A percentile compares a stretch with the other conserved stretches of the same genome.
Evolutionary conservation across 2,888 invertebrate genomes (phyloP).

Genomic region (Galerucella nymphaeae): DNA sequence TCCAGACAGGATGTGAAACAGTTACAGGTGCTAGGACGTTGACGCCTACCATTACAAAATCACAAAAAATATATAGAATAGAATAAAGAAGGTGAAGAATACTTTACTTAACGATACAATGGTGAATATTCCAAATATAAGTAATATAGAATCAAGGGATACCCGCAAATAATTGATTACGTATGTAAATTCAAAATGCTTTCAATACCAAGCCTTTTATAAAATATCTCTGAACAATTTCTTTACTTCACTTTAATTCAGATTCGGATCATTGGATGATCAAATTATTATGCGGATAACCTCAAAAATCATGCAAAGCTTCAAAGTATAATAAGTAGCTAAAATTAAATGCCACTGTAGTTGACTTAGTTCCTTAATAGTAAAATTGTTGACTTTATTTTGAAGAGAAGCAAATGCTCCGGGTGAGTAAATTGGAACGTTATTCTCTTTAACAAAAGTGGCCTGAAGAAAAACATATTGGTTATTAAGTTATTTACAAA

Average conservation of each 20-base stretch:
- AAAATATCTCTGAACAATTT: neutral
- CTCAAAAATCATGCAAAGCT: neutral
- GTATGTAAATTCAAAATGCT: neutral
- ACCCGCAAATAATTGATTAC: neutral
- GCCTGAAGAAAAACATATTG: too few species aligned
- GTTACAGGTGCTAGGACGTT: conserved; percentile 63
- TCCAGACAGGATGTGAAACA: conserved; percentile 65
- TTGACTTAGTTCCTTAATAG: neutral
- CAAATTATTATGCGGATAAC: neutral
- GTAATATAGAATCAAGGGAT: neutral
- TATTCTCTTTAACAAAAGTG: too few species aligned
- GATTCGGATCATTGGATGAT: neutral
- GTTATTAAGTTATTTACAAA: too few species aligned
- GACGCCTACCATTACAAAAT: conserved; percentile 62
- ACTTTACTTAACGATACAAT: conserved; percentile 7
- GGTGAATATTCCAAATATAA: neutral
- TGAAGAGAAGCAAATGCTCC: too few species aligned
- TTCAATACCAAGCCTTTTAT: too few species aligned
- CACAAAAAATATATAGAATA: conserved; percentile 50
- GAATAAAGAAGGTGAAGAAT: conserved; percentile 41
- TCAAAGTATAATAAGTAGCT: neutral
- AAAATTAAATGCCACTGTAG: neutral
- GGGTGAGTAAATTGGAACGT: too few species aligned
- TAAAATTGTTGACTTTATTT: neutral
- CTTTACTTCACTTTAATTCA: neutral